phyloP scores from a whole-genome alignment of 2,797 vertebrate genomes.

The Lateolabrax maculatus region DNA sequence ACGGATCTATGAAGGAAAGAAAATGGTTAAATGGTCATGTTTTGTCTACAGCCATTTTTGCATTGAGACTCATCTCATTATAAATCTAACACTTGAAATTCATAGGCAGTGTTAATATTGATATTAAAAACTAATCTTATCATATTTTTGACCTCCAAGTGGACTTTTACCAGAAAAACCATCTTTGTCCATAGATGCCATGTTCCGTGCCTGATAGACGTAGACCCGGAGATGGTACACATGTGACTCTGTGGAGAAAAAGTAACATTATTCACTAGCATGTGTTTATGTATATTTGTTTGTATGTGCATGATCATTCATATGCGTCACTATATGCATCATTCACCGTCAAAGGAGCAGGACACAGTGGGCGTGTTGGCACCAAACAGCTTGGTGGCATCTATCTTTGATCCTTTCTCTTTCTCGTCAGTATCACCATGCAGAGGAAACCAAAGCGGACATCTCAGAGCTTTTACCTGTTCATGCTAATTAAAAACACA shows the following conservation, averaged over 20 bases:
- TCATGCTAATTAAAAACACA: conserved; percentile 8
- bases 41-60: neutral
- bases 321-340: too few species aligned
- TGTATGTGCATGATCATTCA: neutral
- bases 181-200: conserved; percentile 94
- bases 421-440: conserved; percentile 91
- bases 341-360: conserved; percentile 92
- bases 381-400: conserved; percentile 89
- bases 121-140: neutral
- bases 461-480: neutral
- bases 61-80: neutral
- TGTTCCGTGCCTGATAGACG: conserved; percentile 93
- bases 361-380: conserved; percentile 96
- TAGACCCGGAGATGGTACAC: conserved; percentile 96
- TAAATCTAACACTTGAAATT: neutral
- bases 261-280: neutral
- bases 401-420: conserved; percentile 84
- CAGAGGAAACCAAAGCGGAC: conserved; percentile 37
- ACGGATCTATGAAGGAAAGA: conserved; percentile 89
- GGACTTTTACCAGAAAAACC: conserved; percentile 94
- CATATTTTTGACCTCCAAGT: neutral
- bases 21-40: neutral
- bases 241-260: conserved; percentile 82
- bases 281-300: neutral
- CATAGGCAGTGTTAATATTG: neutral